A percentile compares a stretch with the other conserved stretches of the same genome.
phyloP scores from a whole-genome alignment of 2,888 invertebrate species.

The Conus canariensis region DNA sequence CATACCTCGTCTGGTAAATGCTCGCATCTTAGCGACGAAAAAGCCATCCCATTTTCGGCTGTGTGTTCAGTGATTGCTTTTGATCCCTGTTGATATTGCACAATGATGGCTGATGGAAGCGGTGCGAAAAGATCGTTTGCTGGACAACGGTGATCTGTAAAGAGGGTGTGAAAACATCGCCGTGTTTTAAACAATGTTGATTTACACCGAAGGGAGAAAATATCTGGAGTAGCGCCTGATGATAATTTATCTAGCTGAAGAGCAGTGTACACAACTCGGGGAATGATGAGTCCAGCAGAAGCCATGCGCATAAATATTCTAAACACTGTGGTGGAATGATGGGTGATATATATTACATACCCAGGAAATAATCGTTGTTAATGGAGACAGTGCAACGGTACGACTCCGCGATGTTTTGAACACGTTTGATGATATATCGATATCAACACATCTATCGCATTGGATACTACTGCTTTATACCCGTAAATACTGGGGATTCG shows the following conservation, averaged over 20 bases:
- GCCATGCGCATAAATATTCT: too few relatives aligned
- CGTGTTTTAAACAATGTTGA: background rate
- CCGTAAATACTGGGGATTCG: too few relatives aligned
- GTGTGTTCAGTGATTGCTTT: background rate
- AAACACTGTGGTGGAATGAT: too few relatives aligned
- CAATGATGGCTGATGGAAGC: background rate
- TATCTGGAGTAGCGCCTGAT: background rate
- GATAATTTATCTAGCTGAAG: background rate
- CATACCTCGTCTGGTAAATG: background rate
- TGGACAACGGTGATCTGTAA: background rate
- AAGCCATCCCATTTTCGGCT: background rate
- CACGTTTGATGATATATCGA: too few relatives aligned
- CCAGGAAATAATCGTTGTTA: too few relatives aligned
- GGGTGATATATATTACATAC: too few relatives aligned
- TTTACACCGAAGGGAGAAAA: background rate
- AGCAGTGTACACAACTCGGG: too few relatives aligned
- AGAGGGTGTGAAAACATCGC: background rate
- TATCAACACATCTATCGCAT: too few relatives aligned
- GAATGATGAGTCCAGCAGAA: too few relatives aligned
- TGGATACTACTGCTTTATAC: too few relatives aligned
- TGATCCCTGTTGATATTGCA: background rate
- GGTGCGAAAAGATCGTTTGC: background rate
- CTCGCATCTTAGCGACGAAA: background rate
- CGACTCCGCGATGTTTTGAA: too few relatives aligned
- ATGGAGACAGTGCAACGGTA: too few relatives aligned